Percentiles rank a stretch among this genome's conserved stretches.
Evolutionary conservation across 2,797 vertebrate genomes (phyloP).

Genomic region (Enteromius trimaculatus): DNA sequence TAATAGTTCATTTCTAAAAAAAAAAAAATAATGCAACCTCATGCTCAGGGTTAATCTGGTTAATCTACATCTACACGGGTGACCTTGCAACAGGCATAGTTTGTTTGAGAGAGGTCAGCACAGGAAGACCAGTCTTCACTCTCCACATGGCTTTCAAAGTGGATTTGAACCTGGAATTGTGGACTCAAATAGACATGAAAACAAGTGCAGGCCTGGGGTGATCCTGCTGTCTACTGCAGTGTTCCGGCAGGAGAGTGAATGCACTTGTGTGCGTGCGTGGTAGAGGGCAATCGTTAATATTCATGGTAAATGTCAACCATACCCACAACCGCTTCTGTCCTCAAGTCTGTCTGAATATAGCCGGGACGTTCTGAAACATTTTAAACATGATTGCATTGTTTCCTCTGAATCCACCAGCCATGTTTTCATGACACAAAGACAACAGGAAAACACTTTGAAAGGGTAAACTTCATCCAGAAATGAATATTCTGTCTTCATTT

Average conservation of each 20-base stretch:
- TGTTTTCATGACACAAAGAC: slow-evolving; percentile 27
- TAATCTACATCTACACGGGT: slow-evolving; percentile 42
- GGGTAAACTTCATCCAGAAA: not conserved
- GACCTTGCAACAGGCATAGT: slow-evolving; percentile 38
- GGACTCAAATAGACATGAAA: slow-evolving; percentile 52
- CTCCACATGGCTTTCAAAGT: slow-evolving; percentile 50
- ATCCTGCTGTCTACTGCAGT: slow-evolving; percentile 45
- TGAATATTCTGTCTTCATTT: not conserved
- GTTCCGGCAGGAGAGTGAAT: slow-evolving; percentile 41
- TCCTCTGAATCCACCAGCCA: not conserved
- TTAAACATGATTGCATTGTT: slow-evolving; percentile 18
- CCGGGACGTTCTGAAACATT: slow-evolving; percentile 22
- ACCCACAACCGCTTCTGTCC: slow-evolving; percentile 34
- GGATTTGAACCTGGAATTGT: slow-evolving; percentile 31
- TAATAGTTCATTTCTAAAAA: not conserved
- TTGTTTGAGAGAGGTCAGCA: slow-evolving; percentile 51
- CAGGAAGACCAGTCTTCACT: slow-evolving; percentile 32
- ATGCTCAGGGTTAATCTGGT: slow-evolving; percentile 9
- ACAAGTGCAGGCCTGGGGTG: slow-evolving; percentile 47
- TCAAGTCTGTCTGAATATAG: slow-evolving; percentile 42
- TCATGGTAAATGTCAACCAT: slow-evolving; percentile 53
- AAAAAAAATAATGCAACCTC: not conserved
- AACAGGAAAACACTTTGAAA: slow-evolving; percentile 10
- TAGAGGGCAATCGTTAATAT: slow-evolving; percentile 51
- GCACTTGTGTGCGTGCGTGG: slow-evolving; percentile 23